phyloP scores from a whole-genome alignment of 2,113 vertebrate species.

The Nyctibius bracteatus region DNA sequence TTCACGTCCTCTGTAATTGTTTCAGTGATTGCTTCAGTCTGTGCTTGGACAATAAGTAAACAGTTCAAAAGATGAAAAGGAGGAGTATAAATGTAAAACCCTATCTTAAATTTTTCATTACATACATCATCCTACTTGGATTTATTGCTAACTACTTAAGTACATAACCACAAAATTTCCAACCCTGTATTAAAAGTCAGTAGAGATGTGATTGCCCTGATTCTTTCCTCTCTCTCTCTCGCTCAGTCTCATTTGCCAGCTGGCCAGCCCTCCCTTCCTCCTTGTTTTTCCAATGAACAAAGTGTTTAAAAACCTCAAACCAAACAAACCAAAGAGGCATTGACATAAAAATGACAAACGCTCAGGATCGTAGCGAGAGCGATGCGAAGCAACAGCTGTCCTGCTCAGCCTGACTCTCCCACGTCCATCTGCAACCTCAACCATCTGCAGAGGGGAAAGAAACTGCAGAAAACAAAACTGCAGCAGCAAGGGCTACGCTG shows the following conservation, averaged over 20 bases:
- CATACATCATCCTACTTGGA: not conserved
- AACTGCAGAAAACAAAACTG: not conserved
- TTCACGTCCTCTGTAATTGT: not conserved
- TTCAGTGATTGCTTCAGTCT: not conserved
- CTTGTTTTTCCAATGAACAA: not conserved
- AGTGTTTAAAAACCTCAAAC: not conserved
- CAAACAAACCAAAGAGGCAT: not conserved
- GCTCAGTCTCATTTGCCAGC: not conserved
- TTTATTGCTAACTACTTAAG: not conserved
- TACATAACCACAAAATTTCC: not conserved
- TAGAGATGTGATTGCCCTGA: not conserved
- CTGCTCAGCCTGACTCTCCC: not conserved
- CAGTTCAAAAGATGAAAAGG: not conserved
- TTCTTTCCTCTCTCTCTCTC: not conserved
- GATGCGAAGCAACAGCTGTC: not conserved
- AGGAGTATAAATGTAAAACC: not conserved
- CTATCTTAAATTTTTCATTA: not conserved
- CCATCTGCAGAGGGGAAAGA: not conserved
- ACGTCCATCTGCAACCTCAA: not conserved
- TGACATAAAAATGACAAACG: not conserved
- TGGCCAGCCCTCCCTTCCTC: not conserved
- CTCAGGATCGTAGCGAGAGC: not conserved
- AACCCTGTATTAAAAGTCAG: not conserved
- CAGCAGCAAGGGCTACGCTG: too few species aligned
- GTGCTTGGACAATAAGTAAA: not conserved